These are phyloP conservation scores for Lipophrys pholis DNA, from an alignment of 2,113 vertebrate species.

Conservation along the genomic window DNA sequence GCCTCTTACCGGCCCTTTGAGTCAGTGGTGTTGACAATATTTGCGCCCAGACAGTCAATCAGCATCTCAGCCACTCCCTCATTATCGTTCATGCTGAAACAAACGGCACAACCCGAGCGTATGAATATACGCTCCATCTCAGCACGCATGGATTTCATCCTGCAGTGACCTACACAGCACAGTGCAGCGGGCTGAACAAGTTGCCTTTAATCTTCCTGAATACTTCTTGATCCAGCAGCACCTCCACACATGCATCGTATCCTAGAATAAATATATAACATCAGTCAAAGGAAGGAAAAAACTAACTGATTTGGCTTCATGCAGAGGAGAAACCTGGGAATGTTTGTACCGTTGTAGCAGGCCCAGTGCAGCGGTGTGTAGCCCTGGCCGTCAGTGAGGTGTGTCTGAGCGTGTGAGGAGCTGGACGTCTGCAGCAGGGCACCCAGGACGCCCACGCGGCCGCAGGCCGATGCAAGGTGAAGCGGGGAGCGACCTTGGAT, in stretches of 20 bases:
- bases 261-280: constrained; percentile 74
- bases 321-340: neutral
- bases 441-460: constrained; percentile 90
- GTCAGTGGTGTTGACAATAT: constrained; percentile 91
- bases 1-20: constrained; percentile 91
- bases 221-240: constrained; percentile 92
- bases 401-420: constrained; percentile 79
- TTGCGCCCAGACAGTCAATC: constrained; percentile 90
- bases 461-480: constrained; percentile 94
- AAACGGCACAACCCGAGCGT: constrained; percentile 15
- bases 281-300: neutral
- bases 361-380: constrained; percentile 99
- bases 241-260: constrained; percentile 96
- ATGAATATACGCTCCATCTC: neutral
- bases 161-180: constrained; percentile 92
- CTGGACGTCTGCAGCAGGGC: constrained; percentile 89
- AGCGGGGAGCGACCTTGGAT: constrained; percentile 90
- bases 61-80: constrained; percentile 97
- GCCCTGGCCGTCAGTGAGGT: constrained; percentile 91
- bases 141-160: neutral
- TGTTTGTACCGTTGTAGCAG: constrained; percentile 92
- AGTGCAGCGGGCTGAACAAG: constrained; percentile 96
- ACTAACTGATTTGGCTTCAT: neutral
- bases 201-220: constrained; percentile 94
- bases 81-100: constrained; percentile 93